Conservation (phyloP, 2,113 vertebrate genomes). For the Nycticryphes semicollaris region DNA sequence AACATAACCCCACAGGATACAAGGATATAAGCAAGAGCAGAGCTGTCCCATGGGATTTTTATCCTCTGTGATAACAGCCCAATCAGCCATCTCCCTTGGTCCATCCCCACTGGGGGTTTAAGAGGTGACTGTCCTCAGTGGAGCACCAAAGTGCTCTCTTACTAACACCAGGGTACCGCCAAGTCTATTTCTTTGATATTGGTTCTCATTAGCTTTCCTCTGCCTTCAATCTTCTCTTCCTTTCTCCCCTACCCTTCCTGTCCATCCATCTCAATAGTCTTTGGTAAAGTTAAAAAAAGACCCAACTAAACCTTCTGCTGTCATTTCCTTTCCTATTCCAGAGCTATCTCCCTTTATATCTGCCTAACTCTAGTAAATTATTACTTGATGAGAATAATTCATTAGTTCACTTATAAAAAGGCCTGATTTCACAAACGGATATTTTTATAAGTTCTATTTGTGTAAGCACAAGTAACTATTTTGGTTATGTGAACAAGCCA, state of each 20-base stretch:
- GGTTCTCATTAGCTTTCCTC: background rate
- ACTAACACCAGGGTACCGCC: background rate
- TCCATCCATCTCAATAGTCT: background rate
- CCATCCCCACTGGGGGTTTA: background rate
- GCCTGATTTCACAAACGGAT: slow-evolving; percentile 13
- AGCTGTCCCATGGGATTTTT: background rate
- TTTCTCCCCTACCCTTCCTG: background rate
- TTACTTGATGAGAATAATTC: slow-evolving; percentile 27
- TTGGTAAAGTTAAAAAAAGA: background rate
- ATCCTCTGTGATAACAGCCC: background rate
- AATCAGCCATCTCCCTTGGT: background rate
- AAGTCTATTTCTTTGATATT: background rate
- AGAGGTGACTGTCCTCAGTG: background rate
- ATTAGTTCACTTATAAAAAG: slow-evolving; percentile 28
- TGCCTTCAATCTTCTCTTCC: background rate
- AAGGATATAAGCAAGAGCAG: background rate
- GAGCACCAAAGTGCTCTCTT: background rate
- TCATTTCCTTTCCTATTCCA: background rate
- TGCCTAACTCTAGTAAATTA: background rate
- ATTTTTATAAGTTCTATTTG: slow-evolving; percentile 47
- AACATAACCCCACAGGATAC: background rate
- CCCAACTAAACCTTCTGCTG: background rate
- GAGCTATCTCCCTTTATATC: background rate
- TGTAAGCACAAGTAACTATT: slow-evolving; percentile 9
- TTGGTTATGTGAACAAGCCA: background rate